Percentiles rank a stretch among this genome's conserved stretches.
Conservation (phyloP, 2,113 vertebrate species). For the Mormyrus lacerda region DNA sequence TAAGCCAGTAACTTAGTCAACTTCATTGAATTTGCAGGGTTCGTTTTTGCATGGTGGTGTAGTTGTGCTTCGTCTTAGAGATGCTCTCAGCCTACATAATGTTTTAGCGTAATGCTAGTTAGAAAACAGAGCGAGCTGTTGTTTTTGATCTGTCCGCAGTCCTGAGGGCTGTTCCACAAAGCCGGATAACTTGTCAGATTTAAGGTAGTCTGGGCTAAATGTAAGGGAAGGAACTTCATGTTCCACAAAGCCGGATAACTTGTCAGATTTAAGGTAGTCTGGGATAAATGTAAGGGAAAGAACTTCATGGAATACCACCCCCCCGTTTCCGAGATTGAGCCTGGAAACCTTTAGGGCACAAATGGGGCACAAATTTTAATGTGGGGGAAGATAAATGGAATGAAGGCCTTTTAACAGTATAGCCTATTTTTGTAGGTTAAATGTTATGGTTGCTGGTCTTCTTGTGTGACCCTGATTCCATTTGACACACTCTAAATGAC, state of each 20-base stretch:
- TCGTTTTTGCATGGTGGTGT: not conserved
- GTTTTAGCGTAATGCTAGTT: not conserved
- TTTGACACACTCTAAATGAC: not conserved
- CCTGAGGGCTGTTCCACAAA: not conserved
- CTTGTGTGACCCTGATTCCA: not conserved
- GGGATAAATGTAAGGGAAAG: too few species aligned
- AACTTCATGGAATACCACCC: too few species aligned
- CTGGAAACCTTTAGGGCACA: not conserved
- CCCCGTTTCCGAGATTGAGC: not conserved
- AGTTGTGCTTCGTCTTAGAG: not conserved
- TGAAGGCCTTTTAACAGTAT: not conserved
- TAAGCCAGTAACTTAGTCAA: not conserved
- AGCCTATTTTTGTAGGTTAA: not conserved
- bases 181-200: too few species aligned
- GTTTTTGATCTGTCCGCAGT: not conserved
- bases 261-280: too few species aligned
- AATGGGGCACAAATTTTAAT: not conserved
- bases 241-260: too few species aligned
- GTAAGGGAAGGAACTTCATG: too few species aligned
- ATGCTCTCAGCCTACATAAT: not conserved
- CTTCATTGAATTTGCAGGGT: not conserved
- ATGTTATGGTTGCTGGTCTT: not conserved
- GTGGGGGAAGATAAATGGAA: not conserved
- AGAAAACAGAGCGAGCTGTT: not conserved
- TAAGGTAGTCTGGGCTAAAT: too few species aligned